Evolutionary conservation across 1,140 invertebrate genomes (phyloP).

Genomic region (Drosophila hydei): DNA sequence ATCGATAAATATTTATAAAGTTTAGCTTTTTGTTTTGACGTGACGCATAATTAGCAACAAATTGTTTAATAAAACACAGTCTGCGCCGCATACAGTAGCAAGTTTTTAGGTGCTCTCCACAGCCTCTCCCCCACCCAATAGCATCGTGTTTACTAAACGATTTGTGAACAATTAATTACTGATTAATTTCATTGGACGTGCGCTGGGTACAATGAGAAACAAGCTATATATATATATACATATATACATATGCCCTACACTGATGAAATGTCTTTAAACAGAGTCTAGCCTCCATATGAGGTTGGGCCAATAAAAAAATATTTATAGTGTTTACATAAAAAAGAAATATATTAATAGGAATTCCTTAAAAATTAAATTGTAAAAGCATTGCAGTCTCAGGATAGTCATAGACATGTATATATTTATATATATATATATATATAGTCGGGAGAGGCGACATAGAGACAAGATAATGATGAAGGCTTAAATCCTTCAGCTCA

Average conservation of each 20-base stretch:
- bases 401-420: too few relatives aligned
- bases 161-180: constrained; percentile 72
- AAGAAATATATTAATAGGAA: too few relatives aligned
- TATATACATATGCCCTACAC: not conserved
- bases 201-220: constrained; percentile 15
- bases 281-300: not conserved
- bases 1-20: constrained; percentile 74
- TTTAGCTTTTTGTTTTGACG: constrained; percentile 73
- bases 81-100: constrained; percentile 54
- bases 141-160: constrained; percentile 27
- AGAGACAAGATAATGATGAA: too few relatives aligned
- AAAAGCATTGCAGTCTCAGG: too few relatives aligned
- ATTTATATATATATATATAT: too few relatives aligned
- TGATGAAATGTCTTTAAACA: not conserved
- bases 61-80: constrained; percentile 42
- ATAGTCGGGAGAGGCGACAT: too few relatives aligned
- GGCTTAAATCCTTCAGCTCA: too few relatives aligned
- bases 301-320: too few relatives aligned
- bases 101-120: constrained; percentile 38
- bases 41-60: constrained; percentile 74
- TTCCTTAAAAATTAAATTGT: too few relatives aligned
- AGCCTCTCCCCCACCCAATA: not conserved
- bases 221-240: not conserved
- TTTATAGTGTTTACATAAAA: too few relatives aligned
- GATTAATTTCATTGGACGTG: constrained; percentile 65